Percentiles rank a stretch among this genome's conserved stretches.
phyloP scores from a whole-genome alignment of 2,888 invertebrate species.

The Apoda limacodes region DNA sequence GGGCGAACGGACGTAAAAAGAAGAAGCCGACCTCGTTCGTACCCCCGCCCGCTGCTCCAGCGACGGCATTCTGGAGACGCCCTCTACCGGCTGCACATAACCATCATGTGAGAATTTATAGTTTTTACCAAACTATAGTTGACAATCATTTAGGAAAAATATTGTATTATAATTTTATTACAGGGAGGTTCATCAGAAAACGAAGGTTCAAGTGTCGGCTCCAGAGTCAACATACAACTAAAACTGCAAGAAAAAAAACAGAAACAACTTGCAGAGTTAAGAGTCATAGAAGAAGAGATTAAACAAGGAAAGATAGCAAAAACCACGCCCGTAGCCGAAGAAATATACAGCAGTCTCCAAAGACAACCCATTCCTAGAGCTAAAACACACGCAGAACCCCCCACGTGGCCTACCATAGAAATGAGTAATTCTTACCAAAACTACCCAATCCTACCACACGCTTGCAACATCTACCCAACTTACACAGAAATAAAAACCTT shows the following conservation, averaged over 20 bases:
- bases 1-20: conserved; percentile 79
- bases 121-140: too few species aligned
- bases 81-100: conserved; percentile 73
- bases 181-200: conserved; percentile 78
- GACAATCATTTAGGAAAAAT: too few species aligned
- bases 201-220: conserved; percentile 79
- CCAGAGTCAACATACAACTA: conserved; percentile 86
- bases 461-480: conserved; percentile 50
- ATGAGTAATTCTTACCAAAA: conserved; percentile 60
- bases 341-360: conserved; percentile 63
- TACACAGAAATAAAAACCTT: conserved; percentile 57
- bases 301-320: conserved; percentile 82
- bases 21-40: conserved; percentile 92
- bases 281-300: conserved; percentile 85
- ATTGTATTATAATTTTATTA: not conserved
- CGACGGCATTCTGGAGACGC: conserved; percentile 81
- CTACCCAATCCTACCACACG: conserved; percentile 48
- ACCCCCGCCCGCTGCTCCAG: conserved; percentile 74
- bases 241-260: conserved; percentile 90
- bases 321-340: conserved; percentile 65
- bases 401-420: conserved; percentile 61
- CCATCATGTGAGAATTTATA: conserved; percentile 41
- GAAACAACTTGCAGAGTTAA: conserved; percentile 85
- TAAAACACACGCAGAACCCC: conserved; percentile 74
- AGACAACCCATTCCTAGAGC: conserved; percentile 77